Evolutionary conservation across 2,797 vertebrate species (phyloP), one percentile per base, ranked within the genome.

Genomic region (Pampus argenteus): DNA sequence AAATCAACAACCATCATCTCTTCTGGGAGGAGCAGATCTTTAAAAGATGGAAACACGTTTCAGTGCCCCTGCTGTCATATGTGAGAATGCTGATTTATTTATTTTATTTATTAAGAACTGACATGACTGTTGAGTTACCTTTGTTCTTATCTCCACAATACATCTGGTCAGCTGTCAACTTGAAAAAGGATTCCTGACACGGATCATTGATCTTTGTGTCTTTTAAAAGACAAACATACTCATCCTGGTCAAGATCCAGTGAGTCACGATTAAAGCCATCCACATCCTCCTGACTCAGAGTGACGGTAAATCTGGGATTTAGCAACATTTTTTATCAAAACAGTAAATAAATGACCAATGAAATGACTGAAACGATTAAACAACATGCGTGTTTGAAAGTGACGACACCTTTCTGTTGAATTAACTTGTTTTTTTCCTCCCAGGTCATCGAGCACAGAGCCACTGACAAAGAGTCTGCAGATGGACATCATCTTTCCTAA

Each of bases 21-120:
- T 6, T 96, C 94, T 44, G 92, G 87, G 78, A 97, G 80, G 71
- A 25, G 84, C 9, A 96, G 92, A 89, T 92, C 97, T 93, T 96
- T 18, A 86, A 82, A 36, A 61, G 18, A 78, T 9, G 14, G 3
- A 64, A 45, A 74, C 2, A 54, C 6, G 13, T 26, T 31, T 61
- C 28, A 57, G 10, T 26, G 6, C 31, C 20, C 26, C 54, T 40
- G 20, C 54, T 40, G 20, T 45, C 17, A 17, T 44, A 25, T 18
- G 25, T 50, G 9, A 6, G 9, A 40, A 17, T 20, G 3, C 1
- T 18, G 17, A 44, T 44, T 44, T 44, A 11, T 13, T 11, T 36
- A 7, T 40, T 42, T 48, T 23, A 31, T 17, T 23, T 48, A 22
- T 29, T 17, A 26, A 15, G 2, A 8, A 20, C 4, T 18, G 22